phyloP scores from a whole-genome alignment of 2,797 vertebrate genomes.

The Aplochiton taeniatus region DNA sequence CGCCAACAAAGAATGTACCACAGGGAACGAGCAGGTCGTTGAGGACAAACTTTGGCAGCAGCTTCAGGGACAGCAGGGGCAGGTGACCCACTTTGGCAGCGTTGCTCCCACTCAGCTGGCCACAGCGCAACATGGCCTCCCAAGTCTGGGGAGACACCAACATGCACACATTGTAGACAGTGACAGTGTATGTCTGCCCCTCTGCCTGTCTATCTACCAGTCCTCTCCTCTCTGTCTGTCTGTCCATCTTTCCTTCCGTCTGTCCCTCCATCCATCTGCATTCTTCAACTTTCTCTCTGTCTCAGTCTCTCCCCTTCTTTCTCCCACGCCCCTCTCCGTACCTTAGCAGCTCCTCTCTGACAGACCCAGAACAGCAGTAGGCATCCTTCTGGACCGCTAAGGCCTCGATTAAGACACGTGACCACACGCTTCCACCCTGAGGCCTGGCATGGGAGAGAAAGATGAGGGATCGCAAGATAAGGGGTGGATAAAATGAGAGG shows the following conservation, averaged over 20 bases:
- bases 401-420: conserved; percentile 26
- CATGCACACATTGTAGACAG: neutral
- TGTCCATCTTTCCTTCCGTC: neutral
- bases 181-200: neutral
- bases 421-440: conserved; percentile 14
- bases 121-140: neutral
- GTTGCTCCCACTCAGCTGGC: conserved; percentile 12
- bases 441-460: conserved; percentile 15
- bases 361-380: conserved; percentile 78
- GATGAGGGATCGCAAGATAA: neutral
- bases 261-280: no score
- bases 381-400: conserved; percentile 47
- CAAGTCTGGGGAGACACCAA: conserved; percentile 15
- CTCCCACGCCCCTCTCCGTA: conserved; percentile 45
- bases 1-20: conserved; percentile 8
- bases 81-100: neutral
- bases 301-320: no score
- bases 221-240: neutral
- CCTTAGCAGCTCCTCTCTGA: conserved; percentile 80
- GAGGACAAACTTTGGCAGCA: conserved; percentile 25
- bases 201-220: neutral
- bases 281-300: neutral
- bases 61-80: conserved; percentile 1
- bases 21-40: conserved; percentile 28
- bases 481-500: neutral